phyloP scores from a whole-genome alignment of 2,888 invertebrate species.

The Euproctis similis region DNA sequence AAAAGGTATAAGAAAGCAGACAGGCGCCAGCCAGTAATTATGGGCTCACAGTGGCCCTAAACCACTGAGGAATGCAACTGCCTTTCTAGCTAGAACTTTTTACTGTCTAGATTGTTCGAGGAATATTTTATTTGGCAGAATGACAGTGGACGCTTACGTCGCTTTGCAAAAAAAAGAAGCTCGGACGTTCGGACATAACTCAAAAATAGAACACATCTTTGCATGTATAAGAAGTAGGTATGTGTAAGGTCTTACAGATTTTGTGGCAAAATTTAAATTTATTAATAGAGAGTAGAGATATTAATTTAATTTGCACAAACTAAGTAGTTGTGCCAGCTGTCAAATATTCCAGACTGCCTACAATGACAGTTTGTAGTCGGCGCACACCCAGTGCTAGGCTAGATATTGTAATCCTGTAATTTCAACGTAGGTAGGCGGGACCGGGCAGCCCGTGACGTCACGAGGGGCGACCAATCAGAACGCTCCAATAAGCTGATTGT shows the following conservation, averaged over 20 bases:
- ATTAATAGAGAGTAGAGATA: too few species aligned
- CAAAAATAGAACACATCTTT: too few species aligned
- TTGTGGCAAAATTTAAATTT: too few species aligned
- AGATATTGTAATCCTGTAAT: conserved; percentile 51
- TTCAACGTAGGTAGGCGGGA: conserved; percentile 48
- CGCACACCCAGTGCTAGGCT: too few species aligned
- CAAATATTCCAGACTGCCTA: too few species aligned
- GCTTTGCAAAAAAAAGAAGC: not conserved
- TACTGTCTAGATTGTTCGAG: conserved; percentile 41
- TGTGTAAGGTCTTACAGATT: too few species aligned
- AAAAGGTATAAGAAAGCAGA: conserved; percentile 59
- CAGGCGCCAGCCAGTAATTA: conserved; percentile 72
- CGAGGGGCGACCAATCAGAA: conserved; percentile 46
- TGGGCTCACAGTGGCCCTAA: conserved; percentile 38
- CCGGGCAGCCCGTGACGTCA: conserved; percentile 54
- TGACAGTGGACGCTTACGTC: conserved; percentile 7
- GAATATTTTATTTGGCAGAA: conserved; percentile 30
- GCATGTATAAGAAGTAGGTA: too few species aligned
- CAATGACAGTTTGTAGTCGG: too few species aligned
- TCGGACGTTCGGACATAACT: too few species aligned
- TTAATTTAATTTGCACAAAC: too few species aligned
- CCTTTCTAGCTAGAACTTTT: conserved; percentile 44
- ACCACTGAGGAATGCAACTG: conserved; percentile 26
- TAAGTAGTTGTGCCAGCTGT: too few species aligned
- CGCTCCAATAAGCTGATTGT: conserved; percentile 44